Conservation (phyloP, 2,888 invertebrate species). For the Agrochola lota region DNA sequence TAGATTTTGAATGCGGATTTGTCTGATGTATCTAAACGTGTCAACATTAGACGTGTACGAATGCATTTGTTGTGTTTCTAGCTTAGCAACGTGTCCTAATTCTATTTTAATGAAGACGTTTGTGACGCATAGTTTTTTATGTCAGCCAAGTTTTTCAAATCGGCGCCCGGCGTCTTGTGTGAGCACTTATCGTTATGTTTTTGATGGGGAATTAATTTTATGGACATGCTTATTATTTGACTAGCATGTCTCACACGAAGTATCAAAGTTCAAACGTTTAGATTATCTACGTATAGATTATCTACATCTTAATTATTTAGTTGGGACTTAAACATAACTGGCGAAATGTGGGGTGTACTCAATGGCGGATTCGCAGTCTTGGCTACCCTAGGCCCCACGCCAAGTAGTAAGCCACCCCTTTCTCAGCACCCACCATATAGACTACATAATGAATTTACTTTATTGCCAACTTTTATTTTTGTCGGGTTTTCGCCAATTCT, state of each 20-base stretch:
- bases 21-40: constrained; percentile 37
- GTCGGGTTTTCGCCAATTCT: too few relatives aligned
- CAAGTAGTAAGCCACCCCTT: too few relatives aligned
- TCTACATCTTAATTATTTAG: background rate
- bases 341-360: too few relatives aligned
- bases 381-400: too few relatives aligned
- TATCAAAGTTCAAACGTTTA: background rate
- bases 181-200: constrained; percentile 12
- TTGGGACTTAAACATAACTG: background rate
- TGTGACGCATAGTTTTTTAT: constrained; percentile 12
- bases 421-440: too few relatives aligned
- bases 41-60: constrained; percentile 29
- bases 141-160: background rate
- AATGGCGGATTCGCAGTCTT: too few relatives aligned
- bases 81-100: constrained; percentile 16
- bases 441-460: too few relatives aligned
- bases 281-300: background rate
- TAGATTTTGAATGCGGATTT: background rate
- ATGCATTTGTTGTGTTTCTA: constrained; percentile 28
- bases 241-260: background rate
- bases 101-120: constrained; percentile 7
- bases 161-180: background rate
- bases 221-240: constrained; percentile 4
- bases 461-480: too few relatives aligned
- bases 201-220: constrained; percentile 3